These are phyloP conservation scores for Steromphala cineraria DNA, from an alignment of 2,888 invertebrate genomes.

Conservation along the genomic window DNA sequence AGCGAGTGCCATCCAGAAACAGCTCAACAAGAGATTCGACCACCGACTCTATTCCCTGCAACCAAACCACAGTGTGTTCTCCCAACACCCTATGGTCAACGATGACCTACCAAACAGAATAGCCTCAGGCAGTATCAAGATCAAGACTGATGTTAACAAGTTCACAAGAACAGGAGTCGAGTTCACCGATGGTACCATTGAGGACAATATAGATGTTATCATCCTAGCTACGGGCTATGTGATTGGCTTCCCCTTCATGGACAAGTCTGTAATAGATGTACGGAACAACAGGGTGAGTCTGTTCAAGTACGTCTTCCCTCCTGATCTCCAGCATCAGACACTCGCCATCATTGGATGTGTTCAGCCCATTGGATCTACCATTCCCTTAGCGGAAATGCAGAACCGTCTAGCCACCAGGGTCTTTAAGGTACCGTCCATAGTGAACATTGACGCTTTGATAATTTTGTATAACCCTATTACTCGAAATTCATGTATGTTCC, in stretches of 20 bases:
- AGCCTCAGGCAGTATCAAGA: conserved; percentile 69
- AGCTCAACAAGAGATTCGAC: conserved; percentile 70
- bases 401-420: conserved; percentile 75
- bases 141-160: conserved; percentile 66
- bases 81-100: conserved; percentile 74
- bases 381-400: conserved; percentile 77
- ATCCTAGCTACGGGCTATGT: conserved; percentile 74
- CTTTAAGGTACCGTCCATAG: conserved; percentile 65
- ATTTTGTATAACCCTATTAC: too few relatives aligned
- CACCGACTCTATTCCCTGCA: conserved; percentile 74
- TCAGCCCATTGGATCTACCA: conserved; percentile 76
- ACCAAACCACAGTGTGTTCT: conserved; percentile 68
- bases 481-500: too few relatives aligned
- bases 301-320: conserved; percentile 75
- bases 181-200: conserved; percentile 67
- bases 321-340: conserved; percentile 69
- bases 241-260: conserved; percentile 75
- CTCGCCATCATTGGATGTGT: conserved; percentile 77
- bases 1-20: conserved; percentile 13
- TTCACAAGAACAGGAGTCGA: conserved; percentile 65
- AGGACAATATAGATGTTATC: conserved; percentile 70
- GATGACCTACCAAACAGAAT: conserved; percentile 75
- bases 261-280: conserved; percentile 65
- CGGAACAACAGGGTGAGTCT: conserved; percentile 69
- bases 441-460: too few relatives aligned